Percentiles rank a stretch among this genome's conserved stretches.
Evolutionary conservation across 2,797 vertebrate species (phyloP).

Genomic region (Xenopus petersii): DNA sequence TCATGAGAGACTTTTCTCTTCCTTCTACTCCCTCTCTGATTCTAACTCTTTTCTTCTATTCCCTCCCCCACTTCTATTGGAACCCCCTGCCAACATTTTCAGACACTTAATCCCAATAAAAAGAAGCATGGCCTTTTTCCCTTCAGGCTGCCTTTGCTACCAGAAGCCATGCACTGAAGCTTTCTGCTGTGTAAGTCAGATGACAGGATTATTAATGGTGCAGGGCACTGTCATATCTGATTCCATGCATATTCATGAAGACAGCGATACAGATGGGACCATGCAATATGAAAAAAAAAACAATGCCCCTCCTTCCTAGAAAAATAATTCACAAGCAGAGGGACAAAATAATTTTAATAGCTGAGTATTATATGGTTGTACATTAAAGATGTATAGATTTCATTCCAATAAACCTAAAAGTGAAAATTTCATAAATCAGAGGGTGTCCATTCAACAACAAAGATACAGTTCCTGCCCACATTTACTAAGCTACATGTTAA

Average conservation of each 20-base stretch:
- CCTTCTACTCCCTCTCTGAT: slow-evolving; percentile 58
- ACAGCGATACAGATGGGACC: slow-evolving; percentile 83
- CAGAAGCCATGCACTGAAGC: slow-evolving; percentile 70
- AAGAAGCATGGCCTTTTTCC: slow-evolving; percentile 56
- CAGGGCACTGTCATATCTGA: slow-evolving; percentile 80
- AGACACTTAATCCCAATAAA: slow-evolving; percentile 72
- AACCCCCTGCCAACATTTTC: slow-evolving; percentile 66
- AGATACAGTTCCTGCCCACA: no score
- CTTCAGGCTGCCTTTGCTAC: slow-evolving; percentile 65
- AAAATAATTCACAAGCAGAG: slow-evolving; percentile 43
- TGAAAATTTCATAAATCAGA: no score
- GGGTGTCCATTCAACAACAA: no score
- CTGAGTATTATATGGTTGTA: slow-evolving; percentile 11
- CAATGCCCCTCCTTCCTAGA: slow-evolving; percentile 54
- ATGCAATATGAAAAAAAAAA: slow-evolving; percentile 51
- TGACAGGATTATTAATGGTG: slow-evolving; percentile 97
- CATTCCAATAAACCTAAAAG: no score
- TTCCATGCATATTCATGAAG: slow-evolving; percentile 93
- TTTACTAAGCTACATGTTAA: no score
- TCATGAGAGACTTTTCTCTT: slow-evolving; percentile 64
- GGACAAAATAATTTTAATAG: slow-evolving; percentile 52
- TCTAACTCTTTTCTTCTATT: slow-evolving; percentile 52
- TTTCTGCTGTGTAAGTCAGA: slow-evolving; percentile 80
- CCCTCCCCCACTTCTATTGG: slow-evolving; percentile 59
- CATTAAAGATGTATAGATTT: background rate